These are phyloP conservation scores for Labeo calbasu DNA, from an alignment of 2,797 vertebrate species.

Conservation along the genomic window DNA sequence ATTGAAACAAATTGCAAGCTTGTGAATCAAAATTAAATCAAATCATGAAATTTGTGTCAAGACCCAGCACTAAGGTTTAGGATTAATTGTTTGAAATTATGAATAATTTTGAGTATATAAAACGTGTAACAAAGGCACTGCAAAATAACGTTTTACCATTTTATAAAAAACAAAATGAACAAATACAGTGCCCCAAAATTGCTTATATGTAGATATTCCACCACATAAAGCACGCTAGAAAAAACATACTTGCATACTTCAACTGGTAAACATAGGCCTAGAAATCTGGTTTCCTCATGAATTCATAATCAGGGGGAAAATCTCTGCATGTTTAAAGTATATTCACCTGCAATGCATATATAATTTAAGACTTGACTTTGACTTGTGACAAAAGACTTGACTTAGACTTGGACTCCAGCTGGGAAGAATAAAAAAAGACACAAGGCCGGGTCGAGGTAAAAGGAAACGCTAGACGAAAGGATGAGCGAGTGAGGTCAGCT, in stretches of 20 bases:
- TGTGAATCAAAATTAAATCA: no score
- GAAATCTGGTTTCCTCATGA: not conserved
- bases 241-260: not conserved
- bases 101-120: not conserved
- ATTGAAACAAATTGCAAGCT: no score
- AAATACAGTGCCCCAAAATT: not conserved
- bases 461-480: slow-evolving; percentile 15
- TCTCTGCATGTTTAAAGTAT: not conserved
- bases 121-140: not conserved
- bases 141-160: not conserved
- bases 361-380: slow-evolving; percentile 15
- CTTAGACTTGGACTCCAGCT: slow-evolving; percentile 86
- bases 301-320: not conserved
- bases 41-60: no score
- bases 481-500: slow-evolving; percentile 32
- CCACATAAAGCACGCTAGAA: not conserved
- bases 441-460: slow-evolving; percentile 13
- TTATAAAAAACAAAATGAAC: not conserved
- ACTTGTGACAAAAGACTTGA: slow-evolving; percentile 78
- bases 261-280: not conserved
- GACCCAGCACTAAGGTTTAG: not conserved
- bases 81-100: not conserved
- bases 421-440: slow-evolving; percentile 46
- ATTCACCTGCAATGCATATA: not conserved
- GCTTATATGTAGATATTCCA: not conserved